Conservation (phyloP, 2,113 vertebrate genomes). For the Pheucticus melanocephalus region DNA sequence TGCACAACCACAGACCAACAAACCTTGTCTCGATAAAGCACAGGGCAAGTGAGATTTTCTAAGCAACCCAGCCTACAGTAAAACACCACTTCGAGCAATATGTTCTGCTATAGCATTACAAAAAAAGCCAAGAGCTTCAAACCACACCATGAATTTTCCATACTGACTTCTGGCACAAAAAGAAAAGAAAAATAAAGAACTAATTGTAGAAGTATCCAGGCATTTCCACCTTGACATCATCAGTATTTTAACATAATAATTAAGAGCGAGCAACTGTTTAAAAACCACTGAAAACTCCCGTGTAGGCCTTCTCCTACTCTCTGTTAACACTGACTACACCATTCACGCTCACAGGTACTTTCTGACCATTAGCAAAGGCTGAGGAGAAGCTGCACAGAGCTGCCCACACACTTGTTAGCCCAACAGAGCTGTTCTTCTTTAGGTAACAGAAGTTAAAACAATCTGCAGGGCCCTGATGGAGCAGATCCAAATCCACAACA, state of each 20-base stretch:
- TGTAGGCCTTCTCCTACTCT: accelerated
- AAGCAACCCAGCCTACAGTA: accelerated
- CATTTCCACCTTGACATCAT: background rate
- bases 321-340: accelerated
- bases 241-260: background rate
- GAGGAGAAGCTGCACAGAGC: background rate
- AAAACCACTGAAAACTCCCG: background rate
- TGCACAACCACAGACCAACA: accelerated
- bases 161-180: background rate
- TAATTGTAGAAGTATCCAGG: accelerated
- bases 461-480: background rate
- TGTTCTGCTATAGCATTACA: accelerated
- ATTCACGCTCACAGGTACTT: accelerated
- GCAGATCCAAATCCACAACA: background rate
- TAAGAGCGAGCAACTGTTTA: background rate
- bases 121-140: background rate
- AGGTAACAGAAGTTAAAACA: accelerated
- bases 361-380: accelerated
- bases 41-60: no score
- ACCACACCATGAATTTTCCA: background rate
- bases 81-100: accelerated
- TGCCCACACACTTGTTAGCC: accelerated
- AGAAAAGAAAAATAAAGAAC: background rate
- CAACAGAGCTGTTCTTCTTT: accelerated
- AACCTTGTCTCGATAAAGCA: accelerated